Percentiles rank a stretch among this genome's conserved stretches.
Evolutionary conservation across 1,140 invertebrate genomes (phyloP).

Genomic region (Dolichoris vasculosae): DNA sequence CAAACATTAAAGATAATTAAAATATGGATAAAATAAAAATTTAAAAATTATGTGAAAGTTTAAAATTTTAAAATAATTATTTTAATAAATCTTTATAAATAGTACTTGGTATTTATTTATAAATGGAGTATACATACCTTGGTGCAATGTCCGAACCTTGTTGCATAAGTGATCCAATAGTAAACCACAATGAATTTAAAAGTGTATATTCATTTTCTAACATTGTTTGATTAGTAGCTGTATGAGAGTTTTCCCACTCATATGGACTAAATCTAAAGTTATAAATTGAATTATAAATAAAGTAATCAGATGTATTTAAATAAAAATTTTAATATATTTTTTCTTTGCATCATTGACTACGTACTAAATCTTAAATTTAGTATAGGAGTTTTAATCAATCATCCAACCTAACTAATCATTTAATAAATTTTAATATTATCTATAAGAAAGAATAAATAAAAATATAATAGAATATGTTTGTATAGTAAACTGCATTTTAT

Average conservation of each 20-base stretch:
- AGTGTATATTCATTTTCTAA: conserved; percentile 92
- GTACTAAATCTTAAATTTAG: no score
- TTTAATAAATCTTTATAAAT: not conserved
- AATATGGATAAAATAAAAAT: no score
- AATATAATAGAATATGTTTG: no score
- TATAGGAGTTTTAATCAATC: no score
- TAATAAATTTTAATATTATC: no score
- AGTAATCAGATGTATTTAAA: no score
- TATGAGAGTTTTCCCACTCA: conserved; percentile 91
- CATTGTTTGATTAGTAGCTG: conserved; percentile 85
- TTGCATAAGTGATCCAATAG: conserved; percentile 92
- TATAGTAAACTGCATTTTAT: no score
- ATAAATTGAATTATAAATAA: not conserved
- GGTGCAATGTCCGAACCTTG: conserved; percentile 93
- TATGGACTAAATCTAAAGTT: conserved; percentile 86
- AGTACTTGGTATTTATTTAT: not conserved
- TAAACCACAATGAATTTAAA: conserved; percentile 91
- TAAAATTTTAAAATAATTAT: not conserved
- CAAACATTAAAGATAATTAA: no score
- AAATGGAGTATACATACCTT: conserved; percentile 75
- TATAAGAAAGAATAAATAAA: no score
- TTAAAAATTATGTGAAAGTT: conserved; percentile 71
- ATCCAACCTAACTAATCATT: no score
- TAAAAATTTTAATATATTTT: no score
- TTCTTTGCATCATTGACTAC: no score